A percentile compares a stretch with the other conserved stretches of the same genome.
These are phyloP conservation scores for Pelecanoides urinatrix DNA, from an alignment of 2,113 vertebrate species.

Conservation along the genomic window DNA sequence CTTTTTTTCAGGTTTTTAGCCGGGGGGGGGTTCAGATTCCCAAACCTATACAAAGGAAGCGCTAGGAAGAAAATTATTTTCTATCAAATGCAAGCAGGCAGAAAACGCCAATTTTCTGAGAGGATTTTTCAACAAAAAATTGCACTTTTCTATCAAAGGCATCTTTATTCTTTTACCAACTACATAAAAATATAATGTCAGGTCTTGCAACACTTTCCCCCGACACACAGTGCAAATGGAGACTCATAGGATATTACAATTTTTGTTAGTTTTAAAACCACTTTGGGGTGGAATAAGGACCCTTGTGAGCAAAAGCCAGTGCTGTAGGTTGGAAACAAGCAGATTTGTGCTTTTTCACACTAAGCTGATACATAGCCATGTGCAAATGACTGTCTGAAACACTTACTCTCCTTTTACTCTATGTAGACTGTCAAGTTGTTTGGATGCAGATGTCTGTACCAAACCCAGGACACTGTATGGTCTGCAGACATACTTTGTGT, in stretches of 20 bases:
- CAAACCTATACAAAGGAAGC: background rate
- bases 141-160: conserved; percentile 33
- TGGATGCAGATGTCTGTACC: background rate
- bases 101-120: conserved; percentile 16
- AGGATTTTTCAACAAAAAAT: conserved; percentile 22
- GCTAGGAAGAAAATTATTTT: background rate
- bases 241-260: background rate
- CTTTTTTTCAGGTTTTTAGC: background rate
- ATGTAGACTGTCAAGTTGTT: background rate
- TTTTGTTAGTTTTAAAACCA: background rate
- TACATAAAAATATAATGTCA: background rate
- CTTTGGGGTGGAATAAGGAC: background rate
- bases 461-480: background rate
- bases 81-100: conserved; percentile 7
- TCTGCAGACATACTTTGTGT: background rate
- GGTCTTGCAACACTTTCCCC: background rate
- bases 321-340: background rate
- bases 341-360: background rate
- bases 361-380: background rate
- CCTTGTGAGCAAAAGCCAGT: background rate
- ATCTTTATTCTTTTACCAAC: conserved; percentile 14
- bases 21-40: background rate
- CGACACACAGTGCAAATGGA: background rate
- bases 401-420: background rate
- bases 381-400: background rate